Evolutionary conservation across 2,888 invertebrate species (phyloP), one percentile per base, ranked within the genome.

Genomic region (Phyllotreta cruciferae): DNA sequence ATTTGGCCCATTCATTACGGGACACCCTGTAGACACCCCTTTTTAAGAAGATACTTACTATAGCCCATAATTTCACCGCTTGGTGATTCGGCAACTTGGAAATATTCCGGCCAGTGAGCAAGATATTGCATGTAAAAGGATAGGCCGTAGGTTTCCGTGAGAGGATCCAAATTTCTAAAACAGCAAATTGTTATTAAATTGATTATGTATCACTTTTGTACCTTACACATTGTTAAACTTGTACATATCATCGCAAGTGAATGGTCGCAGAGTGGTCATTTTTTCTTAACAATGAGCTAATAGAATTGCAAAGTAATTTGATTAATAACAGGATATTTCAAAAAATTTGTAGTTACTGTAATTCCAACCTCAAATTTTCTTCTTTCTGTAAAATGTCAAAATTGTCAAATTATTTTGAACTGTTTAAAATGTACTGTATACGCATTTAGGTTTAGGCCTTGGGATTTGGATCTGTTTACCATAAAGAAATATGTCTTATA

Each of bases 41-140:
- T n/a, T n/a, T n/a, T n/a, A n/a, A n/a, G n/a, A n/a, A 14, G 11
- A 50, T 37, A 86, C 90, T 87, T 85, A 98, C 98, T 98, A 79
- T 99, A 99, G 69, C 98, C 99, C 96, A 99, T 98, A 65, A 98
- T 94, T 83, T 95, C 92, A 3, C 96, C 98, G 80, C 90, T 92
- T 3, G 97, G 94, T 11, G 97, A 93, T 84, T 98, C 98, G 2
- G 96, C 96, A 11, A 96, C 93, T 85, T 96, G 95, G 81, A 98
- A 98, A 81, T 96, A 98, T 82, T 99, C 98, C 0, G 98, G 98
- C 98, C 98, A 98, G 78, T 96, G 95, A 7, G 96, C 95, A 77
- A 98, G 83, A 82, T 99, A 99, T 78, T 97, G 96, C 82, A 98
- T 93, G 78, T 99, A 99, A 83, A 99, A 99, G 6, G 93, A 90